Percentiles rank a stretch among this genome's conserved stretches.
phyloP scores from a whole-genome alignment of 2,888 invertebrate species.

The Hirudinaria manillensis region DNA sequence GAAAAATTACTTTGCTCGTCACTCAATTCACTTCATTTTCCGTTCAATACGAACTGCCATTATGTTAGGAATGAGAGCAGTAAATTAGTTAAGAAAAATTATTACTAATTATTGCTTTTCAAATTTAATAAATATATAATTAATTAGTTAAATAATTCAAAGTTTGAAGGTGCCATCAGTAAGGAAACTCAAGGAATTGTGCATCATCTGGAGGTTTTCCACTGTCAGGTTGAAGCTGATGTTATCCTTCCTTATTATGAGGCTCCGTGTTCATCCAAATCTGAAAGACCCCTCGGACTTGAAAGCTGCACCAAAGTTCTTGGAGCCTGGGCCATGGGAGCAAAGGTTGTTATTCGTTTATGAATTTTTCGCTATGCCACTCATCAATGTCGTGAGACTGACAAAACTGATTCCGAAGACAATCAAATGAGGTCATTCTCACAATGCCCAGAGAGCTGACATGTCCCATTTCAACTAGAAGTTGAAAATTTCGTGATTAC shows the following conservation, averaged over 20 bases:
- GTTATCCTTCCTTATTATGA: conserved; percentile 65
- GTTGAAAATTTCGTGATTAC: too few relatives aligned
- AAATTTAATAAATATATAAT: neutral
- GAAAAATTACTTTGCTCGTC: too few relatives aligned
- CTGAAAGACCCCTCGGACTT: conserved; percentile 67
- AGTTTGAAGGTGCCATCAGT: conserved; percentile 81
- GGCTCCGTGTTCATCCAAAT: conserved; percentile 69
- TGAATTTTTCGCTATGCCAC: neutral
- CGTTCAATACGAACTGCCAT: too few relatives aligned
- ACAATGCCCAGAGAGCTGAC: too few relatives aligned
- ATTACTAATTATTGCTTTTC: neutral
- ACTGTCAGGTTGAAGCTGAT: conserved; percentile 71
- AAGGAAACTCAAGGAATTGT: conserved; percentile 77
- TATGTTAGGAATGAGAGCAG: too few relatives aligned
- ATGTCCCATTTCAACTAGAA: too few relatives aligned
- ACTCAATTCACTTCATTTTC: too few relatives aligned
- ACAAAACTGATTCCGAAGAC: neutral
- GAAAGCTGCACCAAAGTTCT: conserved; percentile 77
- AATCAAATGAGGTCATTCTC: too few relatives aligned
- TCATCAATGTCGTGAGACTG: neutral
- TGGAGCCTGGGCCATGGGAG: conserved; percentile 99
- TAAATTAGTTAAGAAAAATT: conserved; percentile 11
- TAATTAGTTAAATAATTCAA: conserved; percentile 14
- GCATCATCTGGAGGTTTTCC: conserved; percentile 97
- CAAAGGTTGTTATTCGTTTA: conserved; percentile 58